Percentiles rank a stretch among this genome's conserved stretches.
Conservation (phyloP, 2,888 invertebrate genomes). For the Adineta ricciae region DNA sequence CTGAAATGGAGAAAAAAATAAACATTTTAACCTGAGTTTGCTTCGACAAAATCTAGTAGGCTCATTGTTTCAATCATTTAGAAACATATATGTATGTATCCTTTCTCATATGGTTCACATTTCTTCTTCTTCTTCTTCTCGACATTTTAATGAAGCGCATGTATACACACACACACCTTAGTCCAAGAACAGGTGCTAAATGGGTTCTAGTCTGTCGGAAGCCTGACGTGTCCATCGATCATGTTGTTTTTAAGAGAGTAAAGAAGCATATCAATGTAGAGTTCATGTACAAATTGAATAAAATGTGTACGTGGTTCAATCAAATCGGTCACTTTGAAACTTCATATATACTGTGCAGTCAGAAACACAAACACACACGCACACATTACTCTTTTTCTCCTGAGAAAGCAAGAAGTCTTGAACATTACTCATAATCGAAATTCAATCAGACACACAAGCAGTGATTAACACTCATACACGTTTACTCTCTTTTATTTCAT, state of each 20-base stretch:
- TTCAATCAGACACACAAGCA: not conserved
- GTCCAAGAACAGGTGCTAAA: conserved; percentile 13
- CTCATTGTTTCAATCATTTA: not conserved
- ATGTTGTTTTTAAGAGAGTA: conserved; percentile 9
- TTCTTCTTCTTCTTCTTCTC: not conserved
- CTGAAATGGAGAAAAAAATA: too few relatives aligned
- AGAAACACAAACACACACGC: not conserved
- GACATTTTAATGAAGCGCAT: not conserved
- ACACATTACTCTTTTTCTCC: not conserved
- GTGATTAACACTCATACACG: not conserved
- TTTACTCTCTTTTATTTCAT: not conserved
- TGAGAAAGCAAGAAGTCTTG: not conserved
- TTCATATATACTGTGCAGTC: not conserved
- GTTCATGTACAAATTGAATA: conserved; percentile 9
- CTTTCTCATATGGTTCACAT: conserved; percentile 8
- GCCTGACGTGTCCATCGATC: conserved; percentile 13
- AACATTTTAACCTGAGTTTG: too few relatives aligned
- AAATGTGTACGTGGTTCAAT: not conserved
- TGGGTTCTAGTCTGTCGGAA: conserved; percentile 9
- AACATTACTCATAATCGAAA: conserved; percentile 4
- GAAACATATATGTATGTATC: not conserved
- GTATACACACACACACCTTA: not conserved
- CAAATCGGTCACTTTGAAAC: conserved; percentile 1
- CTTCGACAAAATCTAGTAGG: not conserved
- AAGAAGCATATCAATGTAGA: not conserved